Evolutionary conservation across 2,888 invertebrate genomes (phyloP).

Genomic region (Nasonovia ribisnigri): DNA sequence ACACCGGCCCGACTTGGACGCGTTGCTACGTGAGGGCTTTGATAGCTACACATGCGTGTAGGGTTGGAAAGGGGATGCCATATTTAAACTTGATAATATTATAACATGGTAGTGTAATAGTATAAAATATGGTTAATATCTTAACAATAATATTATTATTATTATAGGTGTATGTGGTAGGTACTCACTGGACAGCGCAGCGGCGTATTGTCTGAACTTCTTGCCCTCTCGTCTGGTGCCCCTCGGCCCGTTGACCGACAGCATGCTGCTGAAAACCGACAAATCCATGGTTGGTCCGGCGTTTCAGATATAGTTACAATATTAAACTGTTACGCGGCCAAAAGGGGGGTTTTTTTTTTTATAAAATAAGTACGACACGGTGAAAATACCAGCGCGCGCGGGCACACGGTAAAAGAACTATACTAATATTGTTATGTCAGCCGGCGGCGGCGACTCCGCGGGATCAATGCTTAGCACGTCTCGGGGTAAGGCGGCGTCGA

Average conservation of each 20-base stretch:
- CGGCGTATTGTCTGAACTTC: conserved; percentile 67
- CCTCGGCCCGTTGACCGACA: conserved; percentile 66
- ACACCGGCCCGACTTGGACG: background rate
- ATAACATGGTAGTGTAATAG: background rate
- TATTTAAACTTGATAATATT: background rate
- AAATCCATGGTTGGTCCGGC: conserved; percentile 66
- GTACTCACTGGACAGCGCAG: conserved; percentile 67
- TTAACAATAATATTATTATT: background rate
- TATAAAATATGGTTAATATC: too few species aligned
- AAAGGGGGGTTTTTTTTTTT: background rate
- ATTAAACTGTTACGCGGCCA: background rate
- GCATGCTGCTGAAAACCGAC: conserved; percentile 67
- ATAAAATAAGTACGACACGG: background rate
- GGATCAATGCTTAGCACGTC: background rate
- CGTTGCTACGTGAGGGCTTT: background rate
- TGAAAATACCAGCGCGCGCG: background rate
- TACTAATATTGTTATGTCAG: background rate
- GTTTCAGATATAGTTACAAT: background rate
- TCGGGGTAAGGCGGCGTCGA: background rate
- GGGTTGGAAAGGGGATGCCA: background rate
- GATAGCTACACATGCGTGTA: background rate
- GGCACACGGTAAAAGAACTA: background rate
- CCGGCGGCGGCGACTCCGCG: background rate
- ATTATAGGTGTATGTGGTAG: background rate
- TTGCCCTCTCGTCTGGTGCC: conserved; percentile 66